A percentile compares a stretch with the other conserved stretches of the same genome.
These are phyloP conservation scores for Eufriesea mexicana DNA, from an alignment of 1,140 invertebrate species.

Conservation along the genomic window DNA sequence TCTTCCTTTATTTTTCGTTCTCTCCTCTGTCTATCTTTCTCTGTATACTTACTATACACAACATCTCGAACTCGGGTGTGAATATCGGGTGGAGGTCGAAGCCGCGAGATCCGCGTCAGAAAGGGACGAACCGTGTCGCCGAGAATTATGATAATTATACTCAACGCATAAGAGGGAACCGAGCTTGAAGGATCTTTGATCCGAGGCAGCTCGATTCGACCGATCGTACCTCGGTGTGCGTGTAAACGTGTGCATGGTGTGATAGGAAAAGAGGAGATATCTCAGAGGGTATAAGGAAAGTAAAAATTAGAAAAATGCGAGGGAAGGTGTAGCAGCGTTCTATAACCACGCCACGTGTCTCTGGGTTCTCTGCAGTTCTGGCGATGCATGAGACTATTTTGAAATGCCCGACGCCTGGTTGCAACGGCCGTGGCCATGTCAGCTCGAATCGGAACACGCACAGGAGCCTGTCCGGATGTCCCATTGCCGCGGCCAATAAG, in stretches of 20 bases:
- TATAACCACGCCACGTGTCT: slow-evolving; percentile 80
- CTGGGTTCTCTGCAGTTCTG: slow-evolving; percentile 90
- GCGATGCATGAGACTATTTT: slow-evolving; percentile 98
- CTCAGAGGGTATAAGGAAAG: neutral
- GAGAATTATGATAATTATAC: slow-evolving; percentile 66
- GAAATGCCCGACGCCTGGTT: slow-evolving; percentile 98
- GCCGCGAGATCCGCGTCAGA: neutral
- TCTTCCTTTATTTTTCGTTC: slow-evolving; percentile 48
- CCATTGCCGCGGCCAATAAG: slow-evolving; percentile 94
- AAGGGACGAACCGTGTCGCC: neutral
- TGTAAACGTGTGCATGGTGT: slow-evolving; percentile 18
- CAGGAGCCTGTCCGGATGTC: slow-evolving; percentile 98
- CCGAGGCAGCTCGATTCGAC: neutral
- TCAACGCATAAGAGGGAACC: slow-evolving; percentile 63
- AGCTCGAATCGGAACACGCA: slow-evolving; percentile 98
- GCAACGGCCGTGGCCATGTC: slow-evolving; percentile 98
- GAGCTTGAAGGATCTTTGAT: neutral
- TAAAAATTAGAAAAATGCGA: neutral
- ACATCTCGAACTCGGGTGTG: slow-evolving; percentile 4
- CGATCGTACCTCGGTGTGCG: slow-evolving; percentile 36
- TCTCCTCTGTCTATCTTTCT: slow-evolving; percentile 37
- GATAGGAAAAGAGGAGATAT: neutral
- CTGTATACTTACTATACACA: slow-evolving; percentile 44
- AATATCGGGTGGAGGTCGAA: neutral
- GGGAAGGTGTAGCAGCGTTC: slow-evolving; percentile 22